Base-by-base conservation (phyloP, 2,113 vertebrate genomes). In the Oostethus manadensis region DNA sequence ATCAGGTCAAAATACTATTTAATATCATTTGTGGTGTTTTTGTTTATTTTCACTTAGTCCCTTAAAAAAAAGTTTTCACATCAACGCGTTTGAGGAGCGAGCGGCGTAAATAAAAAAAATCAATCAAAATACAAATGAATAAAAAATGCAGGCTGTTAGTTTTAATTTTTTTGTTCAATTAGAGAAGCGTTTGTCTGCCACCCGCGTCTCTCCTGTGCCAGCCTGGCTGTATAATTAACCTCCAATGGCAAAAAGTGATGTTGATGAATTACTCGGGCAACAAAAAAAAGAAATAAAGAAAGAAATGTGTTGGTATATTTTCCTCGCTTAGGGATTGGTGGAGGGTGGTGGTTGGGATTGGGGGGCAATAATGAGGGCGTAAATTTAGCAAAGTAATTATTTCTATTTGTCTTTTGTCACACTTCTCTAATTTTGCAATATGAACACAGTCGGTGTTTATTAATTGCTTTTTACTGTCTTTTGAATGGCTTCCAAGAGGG, bases 381-480 rank as follows among this genome's bases (percentile, higher is more conserved):
- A 94, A 99, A 97, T 99, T 98, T 94, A 92, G 94, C 94, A 93
- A 97, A 97, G 94, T 98, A 99, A 99, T 98, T 98, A 98, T 98
- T 98, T 99, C 94, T 98, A 98, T 99, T 98, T 98, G 94, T 99
- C 94, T 98, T 97, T 95, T 98, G 97, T 99, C 96, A 98, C 94
- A 98, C 94, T 98, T 87, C 96, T 96, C 93, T 98, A 98, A 97
- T 98, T 97, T 93, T 93, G 94, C 92, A 94, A 95, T 97, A 98
- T 99, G 98, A 99, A 94, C 94, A 94, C 93, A 95, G 94, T 93
- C 94, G 93, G 94, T 96, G 93, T 96, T 97, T 98, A 97, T 97
- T 99, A 98, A 99, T 99, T 98, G 97, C 95, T 97, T 99, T 55
- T 95, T 94, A 90, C 94, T 94, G 92, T 89, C 91, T 94, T 89